These are phyloP conservation scores for Chiridota heheva DNA, from an alignment of 35 echinoderm and acorn worm genomes.

Conservation along the genomic window DNA sequence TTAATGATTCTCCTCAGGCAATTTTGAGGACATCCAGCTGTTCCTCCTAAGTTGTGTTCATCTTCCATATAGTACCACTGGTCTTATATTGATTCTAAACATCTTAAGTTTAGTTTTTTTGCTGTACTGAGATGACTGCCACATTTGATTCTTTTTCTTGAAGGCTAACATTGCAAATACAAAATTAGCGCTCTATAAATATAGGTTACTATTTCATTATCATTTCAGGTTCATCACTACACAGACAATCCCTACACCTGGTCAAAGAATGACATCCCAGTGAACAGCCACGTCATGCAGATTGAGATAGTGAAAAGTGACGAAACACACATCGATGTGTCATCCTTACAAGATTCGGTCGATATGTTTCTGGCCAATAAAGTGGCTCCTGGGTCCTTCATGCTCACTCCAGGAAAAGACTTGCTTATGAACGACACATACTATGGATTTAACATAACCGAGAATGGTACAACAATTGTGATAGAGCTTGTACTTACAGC, in stretches of 20 bases:
- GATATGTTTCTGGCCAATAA: conserved; percentile 53
- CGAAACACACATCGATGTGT: conserved; percentile 25
- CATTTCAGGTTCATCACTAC: conserved; percentile 59
- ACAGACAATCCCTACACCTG: conserved; percentile 63
- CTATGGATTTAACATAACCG: conserved; percentile 62
- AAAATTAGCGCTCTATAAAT: background rate
- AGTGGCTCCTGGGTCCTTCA: background rate
- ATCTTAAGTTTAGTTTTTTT: too few relatives aligned
- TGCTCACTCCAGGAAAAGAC: background rate
- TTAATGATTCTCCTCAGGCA: too few relatives aligned
- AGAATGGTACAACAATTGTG: conserved; percentile 34
- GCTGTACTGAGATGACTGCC: too few relatives aligned
- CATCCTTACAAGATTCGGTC: conserved; percentile 24
- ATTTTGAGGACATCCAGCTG: too few relatives aligned
- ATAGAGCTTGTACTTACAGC: conserved; percentile 35
- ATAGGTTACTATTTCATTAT: background rate
- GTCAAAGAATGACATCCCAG: conserved; percentile 15
- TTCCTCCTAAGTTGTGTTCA: too few relatives aligned
- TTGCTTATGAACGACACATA: background rate
- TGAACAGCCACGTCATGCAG: conserved; percentile 66
- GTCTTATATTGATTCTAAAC: too few relatives aligned
- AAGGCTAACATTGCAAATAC: background rate
- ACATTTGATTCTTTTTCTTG: too few relatives aligned
- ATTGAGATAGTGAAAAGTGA: conserved; percentile 30
- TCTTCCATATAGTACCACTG: too few relatives aligned